Evolutionary conservation across 2,888 invertebrate genomes (phyloP), one percentile per base, ranked within the genome.

Genomic region (Drosophila mimica): DNA sequence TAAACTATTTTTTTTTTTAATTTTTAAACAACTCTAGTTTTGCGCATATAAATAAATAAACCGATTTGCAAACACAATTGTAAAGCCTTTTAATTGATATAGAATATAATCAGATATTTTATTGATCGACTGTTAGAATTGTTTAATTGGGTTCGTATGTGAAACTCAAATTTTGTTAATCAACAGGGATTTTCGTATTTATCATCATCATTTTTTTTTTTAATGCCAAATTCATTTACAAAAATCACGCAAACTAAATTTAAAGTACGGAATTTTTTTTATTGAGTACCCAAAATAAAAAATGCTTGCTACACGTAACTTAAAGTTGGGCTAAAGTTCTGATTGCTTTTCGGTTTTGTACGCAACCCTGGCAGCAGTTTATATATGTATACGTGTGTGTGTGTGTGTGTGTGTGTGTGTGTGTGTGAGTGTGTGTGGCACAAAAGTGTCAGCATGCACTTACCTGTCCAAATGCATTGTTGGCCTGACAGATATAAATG

Each of bases 391-490:
- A 15, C 15, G 2, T 40, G 2, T 36, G 3, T 36, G n/a, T 57
- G 40, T 59, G 20, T 53, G 36, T 65, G 53, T 61, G 36, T 54
- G 46, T 56, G 51, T 59, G 28, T 54, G 65, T 58, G 64, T 61
- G 48, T 49, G 54, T 61, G 62, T 59, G 51, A 70, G 58, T 51
- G 73, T 65, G 53, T 74, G 68, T 62, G 69, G 70, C 70, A 83
- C 59, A 77, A 78, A 83, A 81, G 88, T 89, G 88, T 82, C 83
- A 84, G 65, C 73, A 36, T 72, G 65, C 74, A 81, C 91, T 91
- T 94, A 97, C 97, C 96, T 96, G 96, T 11, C 98, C 99, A 91
- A 97, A 98, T 58, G 96, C 95, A 93, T 98, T 99, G 83, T 96
- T 96, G 0, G 98, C 98, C 74, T 96, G 95, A 92, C 98, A 98